Percentiles rank a stretch among this genome's conserved stretches.
phyloP scores from a whole-genome alignment of 2,888 invertebrate genomes.

The Dasypogon diadema region DNA sequence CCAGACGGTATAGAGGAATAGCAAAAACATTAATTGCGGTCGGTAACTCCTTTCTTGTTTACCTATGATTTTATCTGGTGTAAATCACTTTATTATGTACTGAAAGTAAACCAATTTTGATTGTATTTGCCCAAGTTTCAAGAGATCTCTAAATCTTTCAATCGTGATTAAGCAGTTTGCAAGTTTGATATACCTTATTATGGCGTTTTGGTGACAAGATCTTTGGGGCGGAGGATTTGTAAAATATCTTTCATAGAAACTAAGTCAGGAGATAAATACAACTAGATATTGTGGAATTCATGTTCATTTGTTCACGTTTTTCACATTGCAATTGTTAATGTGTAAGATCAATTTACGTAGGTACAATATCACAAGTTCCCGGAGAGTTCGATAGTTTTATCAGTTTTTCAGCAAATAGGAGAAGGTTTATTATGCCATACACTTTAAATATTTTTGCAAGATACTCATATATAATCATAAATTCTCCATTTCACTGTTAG shows the following conservation, averaged over 20 bases:
- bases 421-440: not conserved
- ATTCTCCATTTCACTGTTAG: no score
- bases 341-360: not conserved
- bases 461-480: no score
- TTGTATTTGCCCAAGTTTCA: slow-evolving; percentile 15
- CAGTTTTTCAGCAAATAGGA: not conserved
- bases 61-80: slow-evolving; percentile 15
- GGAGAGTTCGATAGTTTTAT: not conserved
- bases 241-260: not conserved
- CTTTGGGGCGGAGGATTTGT: slow-evolving; percentile 28
- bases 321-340: not conserved
- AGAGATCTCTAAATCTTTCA: slow-evolving; percentile 4
- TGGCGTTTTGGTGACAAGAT: slow-evolving; percentile 15
- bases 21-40: slow-evolving; percentile 2
- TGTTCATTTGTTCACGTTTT: not conserved
- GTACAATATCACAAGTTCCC: not conserved
- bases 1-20: not conserved
- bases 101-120: slow-evolving; percentile 6
- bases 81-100: slow-evolving; percentile 25
- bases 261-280: slow-evolving; percentile 1
- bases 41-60: slow-evolving; percentile 13
- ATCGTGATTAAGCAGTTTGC: slow-evolving; percentile 18
- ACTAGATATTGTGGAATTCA: not conserved
- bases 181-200: slow-evolving; percentile 14
- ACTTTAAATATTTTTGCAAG: no score